Conservation (phyloP, 2,797 vertebrate species). For the Premnoplex brunnescens region DNA sequence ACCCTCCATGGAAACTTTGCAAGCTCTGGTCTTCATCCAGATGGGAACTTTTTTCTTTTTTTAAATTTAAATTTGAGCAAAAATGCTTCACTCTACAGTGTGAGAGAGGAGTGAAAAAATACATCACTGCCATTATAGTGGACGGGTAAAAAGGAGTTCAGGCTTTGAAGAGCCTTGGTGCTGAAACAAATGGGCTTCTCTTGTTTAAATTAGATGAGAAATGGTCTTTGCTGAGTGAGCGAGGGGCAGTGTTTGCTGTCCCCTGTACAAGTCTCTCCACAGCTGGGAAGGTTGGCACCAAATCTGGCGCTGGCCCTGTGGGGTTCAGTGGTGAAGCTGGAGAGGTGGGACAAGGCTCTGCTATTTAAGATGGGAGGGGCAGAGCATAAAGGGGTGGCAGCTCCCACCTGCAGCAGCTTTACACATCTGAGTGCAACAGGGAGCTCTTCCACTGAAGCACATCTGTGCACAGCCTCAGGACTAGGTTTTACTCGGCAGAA, state of each 20-base stretch:
- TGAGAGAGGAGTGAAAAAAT: constrained; percentile 21
- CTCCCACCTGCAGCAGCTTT: background rate
- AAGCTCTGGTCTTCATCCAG: constrained; percentile 16
- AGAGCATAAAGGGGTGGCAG: background rate
- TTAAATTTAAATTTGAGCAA: background rate
- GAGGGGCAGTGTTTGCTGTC: background rate
- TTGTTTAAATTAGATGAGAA: background rate
- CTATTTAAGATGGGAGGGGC: background rate
- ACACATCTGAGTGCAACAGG: background rate
- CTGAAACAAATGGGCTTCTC: background rate
- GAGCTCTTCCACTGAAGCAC: background rate
- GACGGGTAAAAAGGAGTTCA: background rate
- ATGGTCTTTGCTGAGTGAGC: background rate
- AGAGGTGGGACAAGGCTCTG: background rate
- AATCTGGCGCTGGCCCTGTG: rapidly evolving
- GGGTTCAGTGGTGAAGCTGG: background rate
- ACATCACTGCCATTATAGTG: background rate
- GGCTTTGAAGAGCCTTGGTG: background rate
- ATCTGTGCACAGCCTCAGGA: rapidly evolving
- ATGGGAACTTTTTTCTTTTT: background rate
- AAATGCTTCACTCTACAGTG: background rate
- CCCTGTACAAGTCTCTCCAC: background rate
- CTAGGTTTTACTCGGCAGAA: background rate
- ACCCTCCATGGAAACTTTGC: background rate
- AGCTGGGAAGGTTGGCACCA: background rate